Conservation (phyloP, 2,797 vertebrate genomes). For the Crenichthys baileyi region DNA sequence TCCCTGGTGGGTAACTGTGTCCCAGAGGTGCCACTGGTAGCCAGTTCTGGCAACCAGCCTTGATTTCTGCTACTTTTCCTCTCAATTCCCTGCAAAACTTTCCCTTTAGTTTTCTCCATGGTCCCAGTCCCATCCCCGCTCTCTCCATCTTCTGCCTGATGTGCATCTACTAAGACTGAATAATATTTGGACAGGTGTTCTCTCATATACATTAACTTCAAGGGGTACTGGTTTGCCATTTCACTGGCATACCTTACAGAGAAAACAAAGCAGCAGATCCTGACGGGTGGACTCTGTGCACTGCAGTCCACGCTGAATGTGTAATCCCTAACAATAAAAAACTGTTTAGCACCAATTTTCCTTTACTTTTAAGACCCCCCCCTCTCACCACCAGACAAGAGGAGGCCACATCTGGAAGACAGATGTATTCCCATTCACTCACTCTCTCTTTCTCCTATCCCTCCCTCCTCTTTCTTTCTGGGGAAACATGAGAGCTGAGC, state of each 20-base stretch:
- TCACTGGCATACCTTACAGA: slow-evolving; percentile 55
- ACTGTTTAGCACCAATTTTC: slow-evolving; percentile 86
- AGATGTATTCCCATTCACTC: slow-evolving; percentile 80
- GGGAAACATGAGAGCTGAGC: slow-evolving; percentile 81
- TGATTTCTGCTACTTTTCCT: slow-evolving; percentile 16
- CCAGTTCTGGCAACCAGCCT: neutral
- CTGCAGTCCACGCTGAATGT: slow-evolving; percentile 64
- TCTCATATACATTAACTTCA: slow-evolving; percentile 71
- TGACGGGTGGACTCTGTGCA: slow-evolving; percentile 40
- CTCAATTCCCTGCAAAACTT: slow-evolving; percentile 19
- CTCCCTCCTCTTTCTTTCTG: slow-evolving; percentile 51
- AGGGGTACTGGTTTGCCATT: slow-evolving; percentile 60
- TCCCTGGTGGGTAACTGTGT: slow-evolving; percentile 13
- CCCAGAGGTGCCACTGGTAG: slow-evolving; percentile 16
- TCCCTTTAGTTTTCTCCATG: slow-evolving; percentile 48
- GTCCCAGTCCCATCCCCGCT: slow-evolving; percentile 54
- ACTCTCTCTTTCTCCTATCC: slow-evolving; percentile 47
- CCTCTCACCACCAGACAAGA: slow-evolving; percentile 66
- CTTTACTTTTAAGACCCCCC: slow-evolving; percentile 77
- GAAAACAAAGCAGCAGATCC: slow-evolving; percentile 32
- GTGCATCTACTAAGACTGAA: slow-evolving; percentile 68
- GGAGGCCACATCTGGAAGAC: slow-evolving; percentile 85
- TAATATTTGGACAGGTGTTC: slow-evolving; percentile 87
- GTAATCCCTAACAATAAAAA: slow-evolving; percentile 84
- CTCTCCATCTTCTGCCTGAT: slow-evolving; percentile 53